A percentile compares a stretch with the other conserved stretches of the same genome.
Conservation (phyloP, 2,888 invertebrate species). For the Linhomoeus sp. region DNA sequence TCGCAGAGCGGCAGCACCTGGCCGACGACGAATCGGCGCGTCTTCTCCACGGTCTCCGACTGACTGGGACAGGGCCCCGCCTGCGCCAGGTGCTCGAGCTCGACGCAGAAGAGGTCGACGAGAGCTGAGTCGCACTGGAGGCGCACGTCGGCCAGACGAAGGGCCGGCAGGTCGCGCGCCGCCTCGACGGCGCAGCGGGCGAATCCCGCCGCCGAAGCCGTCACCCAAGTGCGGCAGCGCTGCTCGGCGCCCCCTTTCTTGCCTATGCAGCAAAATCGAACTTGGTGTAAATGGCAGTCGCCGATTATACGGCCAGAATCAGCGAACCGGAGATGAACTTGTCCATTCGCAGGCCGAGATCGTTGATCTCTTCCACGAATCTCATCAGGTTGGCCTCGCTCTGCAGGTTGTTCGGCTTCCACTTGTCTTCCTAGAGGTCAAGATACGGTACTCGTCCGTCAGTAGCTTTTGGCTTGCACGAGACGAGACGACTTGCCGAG, state of each 20-base stretch:
- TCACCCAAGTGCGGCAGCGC: not conserved
- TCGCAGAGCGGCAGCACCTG: not conserved
- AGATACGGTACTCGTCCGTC: not conserved
- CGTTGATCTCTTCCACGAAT: slow-evolving; percentile 28
- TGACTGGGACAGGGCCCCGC: not conserved
- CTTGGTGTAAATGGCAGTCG: no score
- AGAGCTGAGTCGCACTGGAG: not conserved
- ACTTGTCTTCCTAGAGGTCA: slow-evolving; percentile 49
- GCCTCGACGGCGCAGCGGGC: not conserved
- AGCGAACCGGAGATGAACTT: not conserved
- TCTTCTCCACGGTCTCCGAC: not conserved
- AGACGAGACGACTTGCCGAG: slow-evolving; percentile 24
- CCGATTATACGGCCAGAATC: no score
- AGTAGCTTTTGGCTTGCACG: no score
- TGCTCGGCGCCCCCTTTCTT: not conserved
- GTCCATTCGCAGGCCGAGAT: slow-evolving; percentile 18
- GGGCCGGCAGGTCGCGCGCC: not conserved
- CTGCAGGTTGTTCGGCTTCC: slow-evolving; percentile 58
- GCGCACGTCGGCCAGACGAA: not conserved
- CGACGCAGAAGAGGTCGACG: not conserved
- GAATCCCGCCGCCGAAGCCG: not conserved
- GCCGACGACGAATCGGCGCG: not conserved
- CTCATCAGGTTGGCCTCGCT: slow-evolving; percentile 48
- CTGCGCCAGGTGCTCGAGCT: not conserved
- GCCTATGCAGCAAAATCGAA: no score